A percentile compares a stretch with the other conserved stretches of the same genome.
Evolutionary conservation across 2,797 vertebrate genomes (phyloP).

Genomic region (Clamator glandarius): DNA sequence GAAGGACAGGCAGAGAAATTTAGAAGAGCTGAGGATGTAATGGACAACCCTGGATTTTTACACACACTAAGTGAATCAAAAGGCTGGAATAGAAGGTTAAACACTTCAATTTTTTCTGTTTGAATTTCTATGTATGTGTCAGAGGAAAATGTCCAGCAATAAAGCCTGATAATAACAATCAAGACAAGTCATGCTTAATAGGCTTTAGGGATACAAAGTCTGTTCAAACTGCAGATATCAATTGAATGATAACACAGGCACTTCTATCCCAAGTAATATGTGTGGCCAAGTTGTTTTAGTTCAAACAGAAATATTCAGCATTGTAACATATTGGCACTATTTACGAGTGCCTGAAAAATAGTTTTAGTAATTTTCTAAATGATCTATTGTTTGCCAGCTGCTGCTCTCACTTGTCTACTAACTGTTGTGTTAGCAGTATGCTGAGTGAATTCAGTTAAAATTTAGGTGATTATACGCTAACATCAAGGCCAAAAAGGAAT

Average conservation of each 20-base stretch:
- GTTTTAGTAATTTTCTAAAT: neutral
- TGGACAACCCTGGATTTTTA: neutral
- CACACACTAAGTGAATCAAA: neutral
- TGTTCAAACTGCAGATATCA: neutral
- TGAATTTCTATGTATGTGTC: neutral
- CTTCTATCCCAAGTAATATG: neutral
- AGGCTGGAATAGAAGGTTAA: conserved; percentile 1
- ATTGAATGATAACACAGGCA: neutral
- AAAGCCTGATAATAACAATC: neutral
- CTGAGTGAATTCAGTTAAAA: neutral
- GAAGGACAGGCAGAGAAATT: conserved; percentile 51
- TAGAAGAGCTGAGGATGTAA: neutral
- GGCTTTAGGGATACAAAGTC: neutral
- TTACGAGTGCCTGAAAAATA: neutral
- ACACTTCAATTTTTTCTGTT: neutral
- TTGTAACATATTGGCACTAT: neutral
- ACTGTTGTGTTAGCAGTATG: neutral
- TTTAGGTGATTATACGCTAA: neutral
- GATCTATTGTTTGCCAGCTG: neutral
- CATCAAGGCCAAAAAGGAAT: neutral
- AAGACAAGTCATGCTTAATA: neutral
- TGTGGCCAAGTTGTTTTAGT: neutral
- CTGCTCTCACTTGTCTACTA: neutral
- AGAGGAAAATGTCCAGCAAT: neutral
- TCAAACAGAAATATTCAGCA: neutral